phyloP scores from a whole-genome alignment of 2,888 invertebrate genomes.

The Habroteleia sp. region DNA sequence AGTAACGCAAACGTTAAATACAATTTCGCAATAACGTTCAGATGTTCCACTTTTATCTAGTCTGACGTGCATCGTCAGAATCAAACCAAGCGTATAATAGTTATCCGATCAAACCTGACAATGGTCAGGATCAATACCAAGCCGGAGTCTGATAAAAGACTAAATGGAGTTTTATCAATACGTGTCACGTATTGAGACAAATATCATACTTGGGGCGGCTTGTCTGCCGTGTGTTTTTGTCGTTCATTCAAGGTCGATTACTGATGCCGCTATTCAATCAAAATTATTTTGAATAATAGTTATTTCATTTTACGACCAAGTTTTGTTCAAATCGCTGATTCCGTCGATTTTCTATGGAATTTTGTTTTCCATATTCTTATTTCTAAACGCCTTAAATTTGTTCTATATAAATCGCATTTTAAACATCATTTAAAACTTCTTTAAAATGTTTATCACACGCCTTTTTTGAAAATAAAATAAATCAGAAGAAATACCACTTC shows the following conservation, averaged over 20 bases:
- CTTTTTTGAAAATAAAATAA: too few species aligned
- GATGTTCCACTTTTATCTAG: conserved; percentile 36
- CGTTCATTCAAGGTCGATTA: conserved; percentile 25
- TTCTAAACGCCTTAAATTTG: too few species aligned
- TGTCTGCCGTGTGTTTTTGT: conserved; percentile 14
- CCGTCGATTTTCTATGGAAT: too few species aligned
- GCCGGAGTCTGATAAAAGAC: conserved; percentile 40
- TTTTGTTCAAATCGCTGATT: too few species aligned
- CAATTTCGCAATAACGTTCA: conserved; percentile 34
- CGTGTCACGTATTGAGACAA: conserved; percentile 52
- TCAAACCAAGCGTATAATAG: conserved; percentile 55
- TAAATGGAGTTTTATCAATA: conserved; percentile 54
- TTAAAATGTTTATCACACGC: too few species aligned
- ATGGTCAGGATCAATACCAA: conserved; percentile 57
- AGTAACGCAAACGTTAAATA: conserved; percentile 34
- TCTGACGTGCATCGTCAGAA: conserved; percentile 46
- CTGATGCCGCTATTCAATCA: conserved; percentile 8
- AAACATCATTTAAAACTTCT: too few species aligned
- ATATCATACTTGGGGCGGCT: conserved; percentile 33
- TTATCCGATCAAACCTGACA: conserved; percentile 56
- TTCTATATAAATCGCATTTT: too few species aligned
- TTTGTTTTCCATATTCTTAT: too few species aligned
- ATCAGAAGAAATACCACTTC: too few species aligned
- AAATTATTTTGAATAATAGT: conserved; percentile 9
- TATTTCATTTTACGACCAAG: too few species aligned